These are phyloP conservation scores for Plagiodera versicolora DNA, from an alignment of 2,888 invertebrate genomes.

Conservation along the genomic window DNA sequence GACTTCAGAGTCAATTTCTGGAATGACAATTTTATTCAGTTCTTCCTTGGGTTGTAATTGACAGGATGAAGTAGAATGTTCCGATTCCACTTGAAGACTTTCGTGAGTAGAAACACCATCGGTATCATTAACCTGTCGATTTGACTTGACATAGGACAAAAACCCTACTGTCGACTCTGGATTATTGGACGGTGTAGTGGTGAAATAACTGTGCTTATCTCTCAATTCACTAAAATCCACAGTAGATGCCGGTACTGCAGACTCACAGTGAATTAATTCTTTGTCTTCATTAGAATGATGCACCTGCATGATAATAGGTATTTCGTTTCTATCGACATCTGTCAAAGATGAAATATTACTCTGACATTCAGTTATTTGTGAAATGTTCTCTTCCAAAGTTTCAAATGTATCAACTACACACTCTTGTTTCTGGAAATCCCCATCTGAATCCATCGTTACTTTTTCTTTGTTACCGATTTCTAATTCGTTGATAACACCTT, in stretches of 20 bases:
- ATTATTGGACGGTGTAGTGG: background rate
- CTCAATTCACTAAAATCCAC: background rate
- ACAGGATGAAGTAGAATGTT: background rate
- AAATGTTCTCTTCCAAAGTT: background rate
- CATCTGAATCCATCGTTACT: background rate
- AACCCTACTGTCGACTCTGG: background rate
- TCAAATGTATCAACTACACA: background rate
- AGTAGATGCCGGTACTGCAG: background rate
- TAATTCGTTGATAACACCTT: background rate
- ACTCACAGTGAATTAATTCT: background rate
- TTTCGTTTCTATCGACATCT: background rate
- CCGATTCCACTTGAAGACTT: background rate
- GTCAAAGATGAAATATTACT: background rate
- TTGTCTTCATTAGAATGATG: background rate
- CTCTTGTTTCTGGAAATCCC: background rate
- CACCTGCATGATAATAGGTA: background rate
- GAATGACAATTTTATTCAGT: background rate
- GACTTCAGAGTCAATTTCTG: constrained; percentile 12
- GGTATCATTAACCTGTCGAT: background rate
- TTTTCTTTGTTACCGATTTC: background rate
- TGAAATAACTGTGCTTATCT: background rate
- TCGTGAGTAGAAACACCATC: background rate
- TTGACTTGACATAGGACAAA: background rate
- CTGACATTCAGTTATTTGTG: background rate
- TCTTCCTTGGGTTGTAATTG: background rate